Conservation (phyloP, 2,113 vertebrate genomes). For the Chloebia gouldiae region DNA sequence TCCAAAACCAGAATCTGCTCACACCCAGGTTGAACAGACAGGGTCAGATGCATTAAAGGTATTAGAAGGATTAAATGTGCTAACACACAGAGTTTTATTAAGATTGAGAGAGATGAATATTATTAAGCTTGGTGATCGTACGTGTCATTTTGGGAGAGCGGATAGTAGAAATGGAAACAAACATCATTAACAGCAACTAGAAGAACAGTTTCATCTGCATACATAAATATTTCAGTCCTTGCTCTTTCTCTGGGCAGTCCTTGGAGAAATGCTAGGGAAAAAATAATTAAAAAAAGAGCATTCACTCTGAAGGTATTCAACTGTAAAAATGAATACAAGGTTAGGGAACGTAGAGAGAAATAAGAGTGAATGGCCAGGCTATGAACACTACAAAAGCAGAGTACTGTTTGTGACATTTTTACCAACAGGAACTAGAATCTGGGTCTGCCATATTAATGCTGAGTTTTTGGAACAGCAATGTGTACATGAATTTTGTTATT, state of each 20-base stretch:
- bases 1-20: conserved; percentile 7
- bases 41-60: conserved; percentile 21
- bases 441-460: not conserved
- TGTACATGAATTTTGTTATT: not conserved
- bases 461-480: not conserved
- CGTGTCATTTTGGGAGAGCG: conserved; percentile 35
- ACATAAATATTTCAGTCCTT: conserved; percentile 40
- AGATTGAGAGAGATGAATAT: conserved; percentile 52
- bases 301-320: not conserved
- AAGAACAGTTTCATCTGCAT: conserved; percentile 28
- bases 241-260: not conserved
- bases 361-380: not conserved
- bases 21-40: not conserved
- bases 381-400: not conserved
- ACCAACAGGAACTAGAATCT: not conserved
- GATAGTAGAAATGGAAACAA: conserved; percentile 48
- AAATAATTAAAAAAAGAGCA: not conserved
- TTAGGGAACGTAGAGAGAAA: not conserved
- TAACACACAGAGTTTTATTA: conserved; percentile 41
- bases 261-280: not conserved
- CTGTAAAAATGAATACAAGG: not conserved
- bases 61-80: conserved; percentile 51
- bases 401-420: not conserved
- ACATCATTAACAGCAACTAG: conserved; percentile 29
- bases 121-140: conserved; percentile 34